Evolutionary conservation across 2,888 invertebrate genomes (phyloP), one percentile per base, ranked within the genome.

Genomic region (Harmothoe impar): DNA sequence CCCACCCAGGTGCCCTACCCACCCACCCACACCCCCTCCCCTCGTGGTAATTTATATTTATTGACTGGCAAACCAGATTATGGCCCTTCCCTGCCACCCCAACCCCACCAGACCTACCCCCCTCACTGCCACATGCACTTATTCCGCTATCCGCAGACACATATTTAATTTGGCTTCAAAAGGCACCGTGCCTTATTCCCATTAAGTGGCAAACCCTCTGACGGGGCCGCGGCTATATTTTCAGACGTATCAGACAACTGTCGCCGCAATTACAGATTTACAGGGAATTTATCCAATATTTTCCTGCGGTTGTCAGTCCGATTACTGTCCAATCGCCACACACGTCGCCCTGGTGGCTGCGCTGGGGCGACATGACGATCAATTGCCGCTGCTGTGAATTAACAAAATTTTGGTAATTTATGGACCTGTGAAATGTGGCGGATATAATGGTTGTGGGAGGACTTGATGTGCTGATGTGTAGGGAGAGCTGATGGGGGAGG

Each of bases 131-230:
- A 20, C 54, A 12, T n/a, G 86, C 54, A 54, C 86, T 54, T 86
- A 86, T 54, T 86, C 86, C 54, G 86, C 25, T 52, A 12, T 5
- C 25, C 31, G 54, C 25, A 23, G 54, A 86, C 86, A 86, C 86
- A 86, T 86, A 86, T 86, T 86, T 54, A 86, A 86, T 86, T 86
- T 86, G 86, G 29, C 54, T 86, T 86, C 86, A 86, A 86, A 86
- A 86, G 25, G 23, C 43, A 10, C 25, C 43, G n/a, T 31, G 15
- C 23, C 51, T 43, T 51, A n/a, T 23, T 23, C n/a, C 43, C 43
- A 84, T 84, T 84, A 84, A 20, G 20, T 23, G 25, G 35, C 17
- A 10, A 20, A 3, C n/a, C n/a, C 25, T 25, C 10, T 54, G 86
- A 54, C 86, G 23, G 52, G 25, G 29, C 0, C 31, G 15, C 0